Conservation (phyloP, 2,113 vertebrate species). For the Taxidea taxus region DNA sequence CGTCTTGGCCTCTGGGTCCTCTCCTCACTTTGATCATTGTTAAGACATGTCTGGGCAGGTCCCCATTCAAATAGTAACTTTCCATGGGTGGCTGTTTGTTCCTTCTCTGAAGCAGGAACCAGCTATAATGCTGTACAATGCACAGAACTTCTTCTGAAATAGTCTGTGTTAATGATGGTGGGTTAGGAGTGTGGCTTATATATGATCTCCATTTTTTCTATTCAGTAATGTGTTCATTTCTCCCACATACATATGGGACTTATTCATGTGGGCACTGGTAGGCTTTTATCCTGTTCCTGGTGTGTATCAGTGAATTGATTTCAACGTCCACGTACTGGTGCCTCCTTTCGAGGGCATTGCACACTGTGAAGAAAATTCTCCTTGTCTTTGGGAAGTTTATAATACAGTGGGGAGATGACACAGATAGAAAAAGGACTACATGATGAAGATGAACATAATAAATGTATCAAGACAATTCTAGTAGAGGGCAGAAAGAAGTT, state of each 20-base stretch:
- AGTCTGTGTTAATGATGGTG: neutral
- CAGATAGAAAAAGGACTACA: neutral
- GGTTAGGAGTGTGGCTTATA: neutral
- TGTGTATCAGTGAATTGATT: neutral
- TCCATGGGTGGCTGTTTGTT: slow-evolving; percentile 37
- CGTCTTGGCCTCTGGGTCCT: neutral
- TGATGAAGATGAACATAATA: neutral
- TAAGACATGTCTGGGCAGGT: neutral
- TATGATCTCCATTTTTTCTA: neutral
- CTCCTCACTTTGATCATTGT: neutral
- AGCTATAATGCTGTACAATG: neutral
- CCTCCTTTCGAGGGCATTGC: neutral
- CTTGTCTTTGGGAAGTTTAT: neutral
- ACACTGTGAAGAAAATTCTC: neutral
- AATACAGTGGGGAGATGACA: neutral
- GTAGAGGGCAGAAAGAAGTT: neutral
- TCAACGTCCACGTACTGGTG: neutral
- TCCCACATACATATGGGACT: neutral
- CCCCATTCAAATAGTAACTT: neutral
- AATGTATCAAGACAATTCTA: neutral
- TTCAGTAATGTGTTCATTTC: neutral
- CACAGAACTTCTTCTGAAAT: neutral
- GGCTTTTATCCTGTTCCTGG: neutral
- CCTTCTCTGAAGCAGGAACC: neutral
- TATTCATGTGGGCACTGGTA: neutral